Evolutionary conservation across 92 coral and sea anemone species (phyloP).

Genomic region (Paragorgia papillata): DNA sequence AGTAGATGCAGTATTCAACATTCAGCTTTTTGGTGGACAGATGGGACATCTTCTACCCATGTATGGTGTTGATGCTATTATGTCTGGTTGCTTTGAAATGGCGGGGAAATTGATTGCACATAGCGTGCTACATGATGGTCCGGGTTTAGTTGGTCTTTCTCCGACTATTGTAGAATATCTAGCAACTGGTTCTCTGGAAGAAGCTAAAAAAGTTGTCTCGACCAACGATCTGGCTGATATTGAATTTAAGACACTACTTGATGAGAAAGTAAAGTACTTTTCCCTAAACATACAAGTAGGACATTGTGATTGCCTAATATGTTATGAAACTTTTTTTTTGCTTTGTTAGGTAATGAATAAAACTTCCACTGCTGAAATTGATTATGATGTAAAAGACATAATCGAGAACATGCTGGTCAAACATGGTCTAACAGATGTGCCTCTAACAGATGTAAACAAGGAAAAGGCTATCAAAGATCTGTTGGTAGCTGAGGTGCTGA

Average conservation of each 20-base stretch:
- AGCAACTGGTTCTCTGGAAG: slow-evolving; percentile 35
- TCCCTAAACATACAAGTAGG: neutral
- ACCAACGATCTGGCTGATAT: slow-evolving; percentile 41
- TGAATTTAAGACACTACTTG: slow-evolving; percentile 31
- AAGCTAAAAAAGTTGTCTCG: slow-evolving; percentile 30
- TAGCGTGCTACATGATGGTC: too few relatives aligned
- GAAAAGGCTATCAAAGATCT: slow-evolving; percentile 60
- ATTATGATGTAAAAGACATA: slow-evolving; percentile 46
- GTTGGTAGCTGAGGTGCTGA: slow-evolving; percentile 55
- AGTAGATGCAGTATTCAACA: too few relatives aligned
- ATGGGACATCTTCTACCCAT: slow-evolving; percentile 58
- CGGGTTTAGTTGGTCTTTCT: slow-evolving; percentile 46
- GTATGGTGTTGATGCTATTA: slow-evolving; percentile 61
- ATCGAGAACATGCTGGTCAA: slow-evolving; percentile 58
- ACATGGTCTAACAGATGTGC: slow-evolving; percentile 63
- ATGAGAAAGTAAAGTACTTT: slow-evolving; percentile 29
- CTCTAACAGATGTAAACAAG: slow-evolving; percentile 54
- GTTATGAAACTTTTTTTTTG: neutral
- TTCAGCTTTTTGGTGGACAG: slow-evolving; percentile 66
- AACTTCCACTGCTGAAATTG: slow-evolving; percentile 1
- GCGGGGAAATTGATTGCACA: slow-evolving; percentile 50
- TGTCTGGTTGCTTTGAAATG: slow-evolving; percentile 45
- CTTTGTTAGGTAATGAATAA: slow-evolving; percentile 2
- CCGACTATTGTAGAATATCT: slow-evolving; percentile 43
- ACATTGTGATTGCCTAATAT: neutral